A percentile compares a stretch with the other conserved stretches of the same genome.
These are phyloP conservation scores for Lampris incognitus DNA, from an alignment of 2,113 vertebrate genomes.

Conservation along the genomic window DNA sequence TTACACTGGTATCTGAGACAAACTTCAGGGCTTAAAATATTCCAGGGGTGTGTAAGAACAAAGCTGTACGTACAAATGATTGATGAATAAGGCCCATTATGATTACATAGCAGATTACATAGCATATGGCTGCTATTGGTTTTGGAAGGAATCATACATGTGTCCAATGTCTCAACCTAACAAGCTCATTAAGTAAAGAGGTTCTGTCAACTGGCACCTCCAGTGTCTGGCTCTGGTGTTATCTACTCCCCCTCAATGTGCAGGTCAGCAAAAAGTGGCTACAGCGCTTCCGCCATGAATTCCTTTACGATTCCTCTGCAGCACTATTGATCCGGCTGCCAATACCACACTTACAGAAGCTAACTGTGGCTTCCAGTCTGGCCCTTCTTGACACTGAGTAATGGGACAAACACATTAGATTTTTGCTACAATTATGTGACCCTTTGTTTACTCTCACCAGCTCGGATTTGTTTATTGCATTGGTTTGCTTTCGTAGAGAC, in stretches of 20 bases:
- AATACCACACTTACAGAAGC: slow-evolving; percentile 68
- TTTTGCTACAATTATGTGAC: slow-evolving; percentile 51
- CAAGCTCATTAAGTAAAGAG: slow-evolving; percentile 75
- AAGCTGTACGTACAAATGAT: too few relatives aligned
- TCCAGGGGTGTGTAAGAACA: too few relatives aligned
- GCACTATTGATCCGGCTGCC: slow-evolving; percentile 68
- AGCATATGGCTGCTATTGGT: slow-evolving; percentile 53
- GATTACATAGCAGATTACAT: not conserved
- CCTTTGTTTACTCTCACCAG: slow-evolving; percentile 43
- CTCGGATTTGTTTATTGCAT: slow-evolving; percentile 56
- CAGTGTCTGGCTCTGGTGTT: slow-evolving; percentile 46
- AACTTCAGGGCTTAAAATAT: too few relatives aligned
- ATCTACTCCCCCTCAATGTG: slow-evolving; percentile 37
- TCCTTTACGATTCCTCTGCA: slow-evolving; percentile 59
- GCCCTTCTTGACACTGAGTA: slow-evolving; percentile 62
- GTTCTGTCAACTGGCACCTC: slow-evolving; percentile 68
- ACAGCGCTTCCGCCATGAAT: slow-evolving; percentile 34
- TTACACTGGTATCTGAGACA: too few relatives aligned
- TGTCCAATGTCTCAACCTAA: slow-evolving; percentile 62
- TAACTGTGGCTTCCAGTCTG: slow-evolving; percentile 53
- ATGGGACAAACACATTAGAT: slow-evolving; percentile 64
- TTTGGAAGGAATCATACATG: slow-evolving; percentile 53
- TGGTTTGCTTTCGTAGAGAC: slow-evolving; percentile 49
- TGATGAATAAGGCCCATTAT: too few relatives aligned
- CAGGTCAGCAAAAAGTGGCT: slow-evolving; percentile 66